Evolutionary conservation across 2,113 vertebrate species (phyloP).

Genomic region (Lathamus discolor): DNA sequence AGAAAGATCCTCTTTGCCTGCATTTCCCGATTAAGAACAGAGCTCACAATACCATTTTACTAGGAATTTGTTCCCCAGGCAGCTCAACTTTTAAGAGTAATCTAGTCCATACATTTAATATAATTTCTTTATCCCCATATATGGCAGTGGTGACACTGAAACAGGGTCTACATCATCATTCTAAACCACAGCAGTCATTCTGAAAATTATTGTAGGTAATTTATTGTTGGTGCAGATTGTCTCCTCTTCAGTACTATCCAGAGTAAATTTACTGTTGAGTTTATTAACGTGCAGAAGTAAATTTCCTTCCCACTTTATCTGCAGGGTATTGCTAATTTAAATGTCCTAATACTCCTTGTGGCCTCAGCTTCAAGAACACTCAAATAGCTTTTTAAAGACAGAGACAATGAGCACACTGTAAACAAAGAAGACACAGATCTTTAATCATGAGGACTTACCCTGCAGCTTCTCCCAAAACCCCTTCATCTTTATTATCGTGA

Average conservation of each 20-base stretch:
- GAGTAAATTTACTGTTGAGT: background rate
- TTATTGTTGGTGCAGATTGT: background rate
- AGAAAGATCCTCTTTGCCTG: background rate
- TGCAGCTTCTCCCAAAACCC: background rate
- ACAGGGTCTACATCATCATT: background rate
- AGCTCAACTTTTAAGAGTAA: background rate
- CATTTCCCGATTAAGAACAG: background rate
- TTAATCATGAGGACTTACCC: background rate
- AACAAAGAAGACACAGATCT: background rate
- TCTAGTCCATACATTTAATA: background rate
- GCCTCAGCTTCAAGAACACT: background rate
- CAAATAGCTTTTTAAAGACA: background rate
- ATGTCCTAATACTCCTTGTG: background rate
- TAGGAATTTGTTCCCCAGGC: background rate
- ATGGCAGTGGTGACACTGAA: background rate
- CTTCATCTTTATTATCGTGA: background rate
- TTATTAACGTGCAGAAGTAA: background rate
- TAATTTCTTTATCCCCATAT: background rate
- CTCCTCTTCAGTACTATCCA: background rate
- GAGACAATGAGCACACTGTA: background rate
- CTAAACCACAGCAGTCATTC: background rate
- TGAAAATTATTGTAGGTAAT: background rate
- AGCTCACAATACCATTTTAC: background rate
- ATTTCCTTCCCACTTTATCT: background rate
- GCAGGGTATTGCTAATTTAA: background rate